These are phyloP conservation scores for Nymphalis c-album DNA, from an alignment of 2,888 invertebrate genomes.

Conservation along the genomic window DNA sequence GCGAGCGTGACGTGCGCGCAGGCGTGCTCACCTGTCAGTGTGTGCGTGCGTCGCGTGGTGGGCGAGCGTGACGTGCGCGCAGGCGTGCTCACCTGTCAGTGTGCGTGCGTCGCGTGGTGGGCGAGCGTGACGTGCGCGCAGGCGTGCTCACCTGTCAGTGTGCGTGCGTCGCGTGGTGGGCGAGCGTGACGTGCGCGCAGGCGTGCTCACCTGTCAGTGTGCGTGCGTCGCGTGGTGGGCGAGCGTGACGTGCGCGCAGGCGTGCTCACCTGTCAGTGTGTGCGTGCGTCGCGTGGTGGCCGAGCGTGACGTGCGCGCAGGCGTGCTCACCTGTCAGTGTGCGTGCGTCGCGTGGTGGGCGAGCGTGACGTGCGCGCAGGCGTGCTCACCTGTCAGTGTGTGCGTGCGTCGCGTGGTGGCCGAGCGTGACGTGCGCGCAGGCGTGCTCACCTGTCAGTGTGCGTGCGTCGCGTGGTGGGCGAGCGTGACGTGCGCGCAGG, in stretches of 20 bases:
- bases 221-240: constrained; percentile 27
- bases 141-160: constrained; percentile 19
- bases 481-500: constrained; percentile 94
- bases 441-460: constrained; percentile 92
- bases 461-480: constrained; percentile 80
- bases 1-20: constrained; percentile 92
- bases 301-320: constrained; percentile 93
- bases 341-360: constrained; percentile 80
- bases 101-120: constrained; percentile 66
- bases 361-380: constrained; percentile 88
- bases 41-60: constrained; percentile 67
- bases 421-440: constrained; percentile 92
- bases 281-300: too few species aligned
- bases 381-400: constrained; percentile 19
- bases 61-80: constrained; percentile 93
- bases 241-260: constrained; percentile 76
- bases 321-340: too few species aligned
- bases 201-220: constrained; percentile 78
- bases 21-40: constrained; percentile 19
- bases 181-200: constrained; percentile 93
- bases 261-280: constrained; percentile 94
- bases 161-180: constrained; percentile 77
- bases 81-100: too few species aligned
- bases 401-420: constrained; percentile 22
- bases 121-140: constrained; percentile 92